A percentile compares a stretch with the other conserved stretches of the same genome.
Evolutionary conservation across 2,797 vertebrate species (phyloP).

Genomic region (Dendrocincla fuliginosa): DNA sequence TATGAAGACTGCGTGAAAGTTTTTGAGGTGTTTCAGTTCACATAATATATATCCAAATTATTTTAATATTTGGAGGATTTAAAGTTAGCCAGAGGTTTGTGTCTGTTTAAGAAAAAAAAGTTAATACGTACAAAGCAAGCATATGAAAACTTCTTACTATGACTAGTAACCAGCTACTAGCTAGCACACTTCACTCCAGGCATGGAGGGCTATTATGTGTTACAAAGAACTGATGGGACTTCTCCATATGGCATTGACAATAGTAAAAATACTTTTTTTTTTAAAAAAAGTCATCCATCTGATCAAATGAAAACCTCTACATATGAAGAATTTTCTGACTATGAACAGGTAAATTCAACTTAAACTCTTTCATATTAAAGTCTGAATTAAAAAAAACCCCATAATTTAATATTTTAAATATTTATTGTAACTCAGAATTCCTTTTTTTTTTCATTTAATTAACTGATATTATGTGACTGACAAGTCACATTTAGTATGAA

Average conservation of each 20-base stretch:
- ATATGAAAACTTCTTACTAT: slow-evolving; percentile 82
- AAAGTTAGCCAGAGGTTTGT: slow-evolving; percentile 76
- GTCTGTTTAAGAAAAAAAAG: slow-evolving; percentile 81
- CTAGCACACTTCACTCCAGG: slow-evolving; percentile 80
- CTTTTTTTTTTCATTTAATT: background rate
- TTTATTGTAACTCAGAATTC: background rate
- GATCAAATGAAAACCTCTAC: slow-evolving; percentile 51
- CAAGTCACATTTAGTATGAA: slow-evolving; percentile 3
- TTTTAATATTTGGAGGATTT: slow-evolving; percentile 79
- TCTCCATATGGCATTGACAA: background rate
- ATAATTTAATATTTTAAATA: background rate
- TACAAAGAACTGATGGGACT: slow-evolving; percentile 34
- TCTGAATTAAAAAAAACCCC: slow-evolving; percentile 41
- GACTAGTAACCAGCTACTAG: slow-evolving; percentile 85
- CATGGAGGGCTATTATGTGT: slow-evolving; percentile 21
- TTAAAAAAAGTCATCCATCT: background rate
- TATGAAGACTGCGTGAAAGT: slow-evolving; percentile 78
- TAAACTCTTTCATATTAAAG: background rate
- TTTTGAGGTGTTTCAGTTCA: slow-evolving; percentile 78
- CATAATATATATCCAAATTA: slow-evolving; percentile 74
- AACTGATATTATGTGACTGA: background rate
- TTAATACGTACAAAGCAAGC: slow-evolving; percentile 81
- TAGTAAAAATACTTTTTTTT: background rate
- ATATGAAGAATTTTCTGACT: background rate
- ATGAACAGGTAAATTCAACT: background rate